A percentile compares a stretch with the other conserved stretches of the same genome.
These are phyloP conservation scores for Drosophila infuscata DNA, from an alignment of 2,888 invertebrate species.

Conservation along the genomic window DNA sequence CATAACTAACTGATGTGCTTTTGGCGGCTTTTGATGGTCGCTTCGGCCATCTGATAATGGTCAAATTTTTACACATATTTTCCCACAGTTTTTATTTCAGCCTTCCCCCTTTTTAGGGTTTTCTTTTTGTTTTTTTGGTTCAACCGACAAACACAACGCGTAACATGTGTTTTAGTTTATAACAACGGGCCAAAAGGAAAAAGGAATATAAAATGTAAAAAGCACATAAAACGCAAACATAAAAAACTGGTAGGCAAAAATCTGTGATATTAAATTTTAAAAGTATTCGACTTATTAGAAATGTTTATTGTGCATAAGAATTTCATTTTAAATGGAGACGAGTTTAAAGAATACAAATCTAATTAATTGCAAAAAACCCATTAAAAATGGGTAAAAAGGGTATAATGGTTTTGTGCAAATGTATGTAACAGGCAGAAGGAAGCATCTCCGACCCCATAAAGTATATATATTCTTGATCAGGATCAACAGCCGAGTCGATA, in stretches of 20 bases:
- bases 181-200: slow-evolving; percentile 21
- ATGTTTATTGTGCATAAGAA: too few species aligned
- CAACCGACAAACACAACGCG: slow-evolving; percentile 55
- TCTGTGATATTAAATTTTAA: slow-evolving; percentile 30
- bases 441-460: too few species aligned
- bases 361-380: neutral
- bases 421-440: too few species aligned
- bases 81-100: slow-evolving; percentile 21
- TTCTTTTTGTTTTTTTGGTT: slow-evolving; percentile 19
- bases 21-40: slow-evolving; percentile 44
- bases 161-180: slow-evolving; percentile 68
- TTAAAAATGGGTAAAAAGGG: too few species aligned
- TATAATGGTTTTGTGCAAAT: too few species aligned
- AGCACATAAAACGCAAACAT: slow-evolving; percentile 16
- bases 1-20: slow-evolving; percentile 44
- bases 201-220: slow-evolving; percentile 22
- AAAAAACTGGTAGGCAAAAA: slow-evolving; percentile 41
- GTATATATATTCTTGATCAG: too few species aligned
- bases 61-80: slow-evolving; percentile 49
- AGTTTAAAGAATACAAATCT: neutral
- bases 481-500: too few species aligned
- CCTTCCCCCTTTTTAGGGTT: neutral
- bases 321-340: neutral
- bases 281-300: slow-evolving; percentile 10
- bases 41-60: slow-evolving; percentile 59